Evolutionary conservation across 1,140 invertebrate genomes (phyloP), one percentile per base, ranked within the genome.

Genomic region (Drosophila azteca): DNA sequence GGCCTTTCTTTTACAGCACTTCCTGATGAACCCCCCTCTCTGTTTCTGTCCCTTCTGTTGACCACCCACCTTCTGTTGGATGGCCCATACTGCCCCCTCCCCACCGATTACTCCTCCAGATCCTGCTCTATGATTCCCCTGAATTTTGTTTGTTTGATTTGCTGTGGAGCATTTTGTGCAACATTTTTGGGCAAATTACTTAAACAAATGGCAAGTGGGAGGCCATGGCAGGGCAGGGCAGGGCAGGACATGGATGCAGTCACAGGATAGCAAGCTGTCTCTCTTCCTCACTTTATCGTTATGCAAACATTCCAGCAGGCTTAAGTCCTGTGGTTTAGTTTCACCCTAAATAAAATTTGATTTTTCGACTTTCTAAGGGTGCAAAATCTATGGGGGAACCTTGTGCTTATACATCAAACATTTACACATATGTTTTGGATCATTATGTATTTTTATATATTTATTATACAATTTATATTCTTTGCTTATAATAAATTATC

Each of bases 101-200:
- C 41, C 41, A 52, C 29, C 29, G 0, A 31, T 31, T 52, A 46
- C 46, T 72, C 46, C 35, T 24, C 61, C 52, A 49, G 79, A 83
- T 60, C 55, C 64, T 48, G 49, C 49, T 49, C 44, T 48, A 45
- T 35, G 52, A 66, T 49, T 39, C 15, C 39, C 70, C 53, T 44
- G 17, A 35, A 75, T 65, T 66, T 74, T 76, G 63, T 76, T 81
- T 71, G 66, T 60, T 68, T 57, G 54, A 73, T 64, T 58, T 50
- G 39, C 26, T 59, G 65, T 58, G 51, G 44, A 77, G 50, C 81
- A 80, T 77, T 84, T 85, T 82, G 66, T 70, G 70, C 61, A 81
- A 78, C 78, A 87, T 78, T 87, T 85, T 71, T 68, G 61, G 62
- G 15, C 60, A 81, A 85, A 87, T 82, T 87, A 81, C 74, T 81